Evolutionary conservation across 2,113 vertebrate species (phyloP), one percentile per base, ranked within the genome.

Genomic region (Artemisiospiza belli): DNA sequence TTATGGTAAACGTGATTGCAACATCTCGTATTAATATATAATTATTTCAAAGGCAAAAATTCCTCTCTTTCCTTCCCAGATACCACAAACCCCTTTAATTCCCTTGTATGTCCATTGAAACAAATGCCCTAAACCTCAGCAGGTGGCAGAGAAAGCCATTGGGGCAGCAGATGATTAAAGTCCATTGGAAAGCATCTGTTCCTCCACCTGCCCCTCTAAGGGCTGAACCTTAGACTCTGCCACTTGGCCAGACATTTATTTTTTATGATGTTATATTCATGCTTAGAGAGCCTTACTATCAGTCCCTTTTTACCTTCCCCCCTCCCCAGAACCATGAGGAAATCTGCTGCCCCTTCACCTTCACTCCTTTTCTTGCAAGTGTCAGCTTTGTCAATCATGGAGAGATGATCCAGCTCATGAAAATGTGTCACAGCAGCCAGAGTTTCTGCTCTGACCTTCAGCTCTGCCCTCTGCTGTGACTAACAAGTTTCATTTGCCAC

Each of bases 311-410:
- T 86, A 67, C 79, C 14, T 75, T 18, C 4, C 6, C 27, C 30
- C 9, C 9, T 33, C 23, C 74, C 49, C 46, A 63, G 81, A 93
- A 90, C 47, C 55, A 92, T 11, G 41, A 97, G 59, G 64, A 95
- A 94, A 89, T 94, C 90, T 81, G 52, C 75, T 92, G 88, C 81
- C 93, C 96, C 90, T 97, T 97, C 90, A 89, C 96, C 96, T 93
- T 94, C 83, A 33, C n/a, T 96, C 85, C 64, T 67, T 96, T 96
- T 84, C 94, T 93, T 84, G 54, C 89, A 75, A 90, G 90, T 96
- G 96, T 95, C 97, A 95, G 94, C 82, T 97, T 96, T 97, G 97
- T 97, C 97, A 97, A 95, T 97, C 97, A 97, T 44, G n/a, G 66
- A 80, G 66, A 89, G 94, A 89, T 94, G 96, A 97, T 97, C 94